Evolutionary conservation across 2,888 invertebrate genomes (phyloP), one percentile per base, ranked within the genome.

Genomic region (Drosophila emarginata): DNA sequence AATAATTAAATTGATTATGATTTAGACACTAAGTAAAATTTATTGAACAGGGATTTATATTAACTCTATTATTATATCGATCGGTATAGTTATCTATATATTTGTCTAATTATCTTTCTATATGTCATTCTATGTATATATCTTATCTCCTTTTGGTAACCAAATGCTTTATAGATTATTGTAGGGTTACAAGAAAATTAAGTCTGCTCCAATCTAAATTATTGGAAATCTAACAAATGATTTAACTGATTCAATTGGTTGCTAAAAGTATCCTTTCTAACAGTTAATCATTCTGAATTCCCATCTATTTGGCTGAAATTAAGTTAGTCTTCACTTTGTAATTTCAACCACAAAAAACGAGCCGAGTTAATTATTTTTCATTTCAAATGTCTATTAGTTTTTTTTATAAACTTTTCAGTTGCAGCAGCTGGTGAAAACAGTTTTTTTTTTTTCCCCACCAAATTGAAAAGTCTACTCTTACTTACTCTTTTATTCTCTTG

Each of bases 291-390:
- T 14, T 40, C 40, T 12, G 14, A 18, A 14, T 36, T 28, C n/a
- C n/a, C n/a, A 2, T 28, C 36, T 36, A 14, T 21, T 50, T 54
- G n/a, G n/a, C n/a, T n/a, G n/a, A n/a, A 32, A 28, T 28, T 28
- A 28, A 28, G 11, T 32, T 32, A 26, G 26, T 5, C 6, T 26
- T 26, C 4, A 3, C 26, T 4, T n/a, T n/a, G 4, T 56, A 15
- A 14, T 40, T 11, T 14, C 2, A 6, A 11, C 50, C 26, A 7
- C 26, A 52, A 60, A 37, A 28, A 62, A 71, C 1, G 26, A 4
- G 45, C 40, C 40, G 40, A 76, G 54, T 67, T 72, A 66, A 82
- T 77, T 82, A 72, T 54, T 64, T 65, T 51, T 45, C 53, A 54
- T 52, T 23, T 62, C 15, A 71, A 71, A 63, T 62, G 51, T 57